Base-by-base conservation (phyloP, 2,888 invertebrate genomes). In the Trichacis sp. region DNA sequence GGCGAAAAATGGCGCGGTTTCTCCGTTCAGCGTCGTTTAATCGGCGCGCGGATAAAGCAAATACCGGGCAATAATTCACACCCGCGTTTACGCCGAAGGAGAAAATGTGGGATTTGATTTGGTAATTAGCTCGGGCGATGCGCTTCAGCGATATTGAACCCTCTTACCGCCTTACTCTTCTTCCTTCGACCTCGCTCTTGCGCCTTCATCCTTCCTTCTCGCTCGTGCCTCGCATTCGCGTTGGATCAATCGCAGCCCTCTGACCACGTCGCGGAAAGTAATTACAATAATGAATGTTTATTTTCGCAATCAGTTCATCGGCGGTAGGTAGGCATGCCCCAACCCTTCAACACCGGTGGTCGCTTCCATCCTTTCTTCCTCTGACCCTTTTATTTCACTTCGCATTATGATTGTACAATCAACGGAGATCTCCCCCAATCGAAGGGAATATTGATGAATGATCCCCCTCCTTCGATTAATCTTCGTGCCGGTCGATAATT, bases 201-300 rank as follows among this genome's bases (percentile, higher is more conserved):
- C 49, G 50, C 33, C 30, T 45, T 50, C 45, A 24, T 15, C 20
- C 55, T 52, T 38, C 40, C 61, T 68, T 60, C 57, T 59, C 50
- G 58, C 61, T 55, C 19, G 51, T 57, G 19, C 51, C 12, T 30
- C 19, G 40, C 33, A 12, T 15, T 47, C 55, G 24, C 14, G 29
- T 48, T 52, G 42, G 24, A 56, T 60, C 70, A 68, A 69, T 67
- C 73, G 65, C 64, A 68, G 73, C 74, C 75, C 73, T 65, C 70
- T 67, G 68, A 62, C 73, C 73, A 77, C 78, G 76, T 79, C 77
- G 76, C 76, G 75, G 76, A 77, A 78, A 79, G 78, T 80, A 81
- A 81, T 80, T 81, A 79, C 80, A 78, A 79, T 81, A 81, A 80
- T 80, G 80, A 80, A 79, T 81, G 80, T 81, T 81, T 81, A 78